Evolutionary conservation across 1,140 invertebrate species (phyloP).

Genomic region (Teleopsis dalmanni): DNA sequence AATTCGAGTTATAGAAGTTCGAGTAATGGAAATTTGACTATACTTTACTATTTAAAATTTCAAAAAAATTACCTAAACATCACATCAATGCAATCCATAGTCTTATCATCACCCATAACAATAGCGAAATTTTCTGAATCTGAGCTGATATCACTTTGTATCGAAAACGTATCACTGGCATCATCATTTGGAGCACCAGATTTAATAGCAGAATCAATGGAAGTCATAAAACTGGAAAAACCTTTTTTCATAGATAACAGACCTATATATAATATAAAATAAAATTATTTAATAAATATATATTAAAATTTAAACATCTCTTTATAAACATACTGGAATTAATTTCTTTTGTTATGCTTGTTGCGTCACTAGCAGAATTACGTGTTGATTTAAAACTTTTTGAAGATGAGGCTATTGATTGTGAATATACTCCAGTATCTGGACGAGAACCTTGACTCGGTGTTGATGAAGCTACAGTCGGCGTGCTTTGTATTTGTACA

Average conservation of each 20-base stretch:
- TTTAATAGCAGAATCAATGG: constrained; percentile 69
- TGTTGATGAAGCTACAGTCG: constrained; percentile 37
- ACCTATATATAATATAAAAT: constrained; percentile 36
- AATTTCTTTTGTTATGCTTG: constrained; percentile 38
- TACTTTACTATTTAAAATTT: too few relatives aligned
- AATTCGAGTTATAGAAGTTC: too few relatives aligned
- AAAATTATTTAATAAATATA: not conserved
- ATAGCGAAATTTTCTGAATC: constrained; percentile 72
- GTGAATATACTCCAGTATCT: constrained; percentile 42
- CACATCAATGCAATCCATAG: constrained; percentile 55
- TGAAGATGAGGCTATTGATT: constrained; percentile 34
- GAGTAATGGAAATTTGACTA: too few relatives aligned
- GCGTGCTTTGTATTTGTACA: constrained; percentile 40
- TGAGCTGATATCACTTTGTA: constrained; percentile 68
- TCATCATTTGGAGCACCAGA: constrained; percentile 58
- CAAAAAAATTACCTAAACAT: constrained; percentile 52
- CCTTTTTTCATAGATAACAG: constrained; percentile 71
- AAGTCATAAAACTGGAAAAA: constrained; percentile 69
- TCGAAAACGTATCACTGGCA: constrained; percentile 59
- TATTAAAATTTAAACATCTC: too few relatives aligned
- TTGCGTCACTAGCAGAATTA: constrained; percentile 21
- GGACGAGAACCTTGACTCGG: constrained; percentile 39
- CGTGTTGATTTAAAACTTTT: constrained; percentile 33
- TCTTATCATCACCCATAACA: constrained; percentile 57
- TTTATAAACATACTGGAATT: constrained; percentile 24